phyloP scores from a whole-genome alignment of 2,888 invertebrate genomes.

The Seira ritae region DNA sequence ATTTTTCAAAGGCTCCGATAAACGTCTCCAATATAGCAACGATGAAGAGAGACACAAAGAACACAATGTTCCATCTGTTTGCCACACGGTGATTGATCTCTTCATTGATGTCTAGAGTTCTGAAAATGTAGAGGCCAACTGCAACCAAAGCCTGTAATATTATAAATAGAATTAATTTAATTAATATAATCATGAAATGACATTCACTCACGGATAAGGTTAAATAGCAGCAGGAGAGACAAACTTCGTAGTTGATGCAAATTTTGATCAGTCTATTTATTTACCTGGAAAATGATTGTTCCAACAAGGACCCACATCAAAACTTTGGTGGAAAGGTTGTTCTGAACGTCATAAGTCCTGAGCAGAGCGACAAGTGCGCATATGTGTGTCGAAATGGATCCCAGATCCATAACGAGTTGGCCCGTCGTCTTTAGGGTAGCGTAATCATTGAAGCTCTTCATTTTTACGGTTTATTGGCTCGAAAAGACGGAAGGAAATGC shows the following conservation, averaged over 20 bases:
- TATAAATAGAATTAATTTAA: neutral
- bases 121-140: slow-evolving; percentile 64
- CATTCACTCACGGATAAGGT: too few relatives aligned
- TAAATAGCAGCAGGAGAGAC: too few relatives aligned
- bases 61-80: slow-evolving; percentile 62
- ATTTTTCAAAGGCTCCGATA: slow-evolving; percentile 66
- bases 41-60: slow-evolving; percentile 55
- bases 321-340: slow-evolving; percentile 50
- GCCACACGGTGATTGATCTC: slow-evolving; percentile 58
- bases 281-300: slow-evolving; percentile 66
- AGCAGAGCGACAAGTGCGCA: slow-evolving; percentile 59
- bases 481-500: too few relatives aligned
- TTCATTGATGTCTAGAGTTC: slow-evolving; percentile 58
- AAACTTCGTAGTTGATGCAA: too few relatives aligned
- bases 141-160: slow-evolving; percentile 57
- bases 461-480: slow-evolving; percentile 14
- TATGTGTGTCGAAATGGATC: slow-evolving; percentile 65
- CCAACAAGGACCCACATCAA: slow-evolving; percentile 64
- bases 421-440: slow-evolving; percentile 65
- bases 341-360: slow-evolving; percentile 47
- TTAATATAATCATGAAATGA: slow-evolving; percentile 2
- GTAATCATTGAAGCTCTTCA: slow-evolving; percentile 65
- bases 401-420: slow-evolving; percentile 66
- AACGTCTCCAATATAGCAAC: slow-evolving; percentile 60
- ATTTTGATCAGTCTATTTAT: too few relatives aligned